Percentiles rank a stretch among this genome's conserved stretches.
These are phyloP conservation scores for Pyxicephalus adspersus DNA, from an alignment of 2,113 vertebrate genomes.

Conservation along the genomic window DNA sequence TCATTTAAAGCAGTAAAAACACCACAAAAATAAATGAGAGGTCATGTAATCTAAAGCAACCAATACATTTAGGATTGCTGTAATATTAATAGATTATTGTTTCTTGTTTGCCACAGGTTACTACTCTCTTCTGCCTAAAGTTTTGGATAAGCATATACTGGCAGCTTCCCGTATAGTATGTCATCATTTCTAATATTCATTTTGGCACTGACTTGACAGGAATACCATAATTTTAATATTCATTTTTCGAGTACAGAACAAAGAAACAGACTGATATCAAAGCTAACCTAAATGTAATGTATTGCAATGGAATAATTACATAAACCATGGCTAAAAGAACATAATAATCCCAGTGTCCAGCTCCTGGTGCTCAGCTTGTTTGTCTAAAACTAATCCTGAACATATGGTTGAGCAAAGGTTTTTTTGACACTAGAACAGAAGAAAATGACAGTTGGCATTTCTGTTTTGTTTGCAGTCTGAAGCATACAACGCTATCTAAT, in stretches of 20 bases:
- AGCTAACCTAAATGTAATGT: slow-evolving; percentile 3
- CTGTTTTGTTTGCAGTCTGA: neutral
- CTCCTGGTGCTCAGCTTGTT: neutral
- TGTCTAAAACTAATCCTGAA: neutral
- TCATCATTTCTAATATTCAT: neutral
- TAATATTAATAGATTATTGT: too few species aligned
- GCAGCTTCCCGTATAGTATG: too few species aligned
- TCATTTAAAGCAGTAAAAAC: too few species aligned
- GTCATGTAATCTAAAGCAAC: too few species aligned
- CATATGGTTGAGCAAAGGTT: slow-evolving; percentile 9
- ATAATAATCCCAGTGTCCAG: neutral
- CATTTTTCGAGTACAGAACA: slow-evolving; percentile 9
- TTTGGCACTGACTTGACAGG: neutral
- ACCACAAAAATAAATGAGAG: too few species aligned
- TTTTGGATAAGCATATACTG: too few species aligned
- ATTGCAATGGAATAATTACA: slow-evolving; percentile 9
- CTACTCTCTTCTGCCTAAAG: too few species aligned
- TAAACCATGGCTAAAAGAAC: slow-evolving; percentile 2
- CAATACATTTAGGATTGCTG: too few species aligned
- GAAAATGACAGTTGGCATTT: neutral
- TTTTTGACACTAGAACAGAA: neutral
- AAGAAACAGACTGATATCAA: slow-evolving; percentile 18
- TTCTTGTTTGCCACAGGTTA: too few species aligned
- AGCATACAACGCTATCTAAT: neutral
- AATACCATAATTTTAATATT: neutral